phyloP scores from a whole-genome alignment of 1,140 invertebrate genomes.

The Calliphora vicina region DNA sequence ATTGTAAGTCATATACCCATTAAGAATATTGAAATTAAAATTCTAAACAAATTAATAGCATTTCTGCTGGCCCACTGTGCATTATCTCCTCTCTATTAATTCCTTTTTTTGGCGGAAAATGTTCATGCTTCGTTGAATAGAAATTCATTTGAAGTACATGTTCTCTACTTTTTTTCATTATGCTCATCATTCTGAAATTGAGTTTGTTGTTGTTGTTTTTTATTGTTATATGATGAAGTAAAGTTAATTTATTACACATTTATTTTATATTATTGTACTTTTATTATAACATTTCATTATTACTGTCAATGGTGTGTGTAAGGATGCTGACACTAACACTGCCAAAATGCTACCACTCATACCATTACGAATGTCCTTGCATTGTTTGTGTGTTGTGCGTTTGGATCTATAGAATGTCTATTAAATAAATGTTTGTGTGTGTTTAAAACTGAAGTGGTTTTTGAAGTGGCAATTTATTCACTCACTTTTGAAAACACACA shows the following conservation, averaged over 20 bases:
- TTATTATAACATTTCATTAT: slow-evolving; percentile 47
- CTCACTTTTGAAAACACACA: neutral
- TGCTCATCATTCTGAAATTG: neutral
- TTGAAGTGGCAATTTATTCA: slow-evolving; percentile 46
- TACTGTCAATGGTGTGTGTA: neutral
- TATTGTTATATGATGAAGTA: slow-evolving; percentile 45
- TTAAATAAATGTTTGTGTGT: slow-evolving; percentile 57
- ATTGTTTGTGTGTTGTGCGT: slow-evolving; percentile 50
- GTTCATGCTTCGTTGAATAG: slow-evolving; percentile 61
- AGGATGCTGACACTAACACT: neutral
- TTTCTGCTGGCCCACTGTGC: neutral
- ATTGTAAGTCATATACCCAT: no score
- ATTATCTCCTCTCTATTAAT: slow-evolving; percentile 22
- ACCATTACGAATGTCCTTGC: slow-evolving; percentile 25
- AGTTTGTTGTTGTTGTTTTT: neutral
- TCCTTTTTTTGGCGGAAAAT: slow-evolving; percentile 53
- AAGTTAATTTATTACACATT: slow-evolving; percentile 62
- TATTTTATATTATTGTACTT: slow-evolving; percentile 56
- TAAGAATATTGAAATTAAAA: no score
- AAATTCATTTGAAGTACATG: slow-evolving; percentile 62
- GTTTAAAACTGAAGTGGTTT: slow-evolving; percentile 44
- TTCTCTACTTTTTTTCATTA: slow-evolving; percentile 46
- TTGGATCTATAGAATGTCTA: slow-evolving; percentile 53
- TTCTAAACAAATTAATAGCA: no score
- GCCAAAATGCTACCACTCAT: neutral